Evolutionary conservation across 92 coral and sea anemone genomes (phyloP), one percentile per base, ranked within the genome.

Genomic region (Phymanthus crucifer): DNA sequence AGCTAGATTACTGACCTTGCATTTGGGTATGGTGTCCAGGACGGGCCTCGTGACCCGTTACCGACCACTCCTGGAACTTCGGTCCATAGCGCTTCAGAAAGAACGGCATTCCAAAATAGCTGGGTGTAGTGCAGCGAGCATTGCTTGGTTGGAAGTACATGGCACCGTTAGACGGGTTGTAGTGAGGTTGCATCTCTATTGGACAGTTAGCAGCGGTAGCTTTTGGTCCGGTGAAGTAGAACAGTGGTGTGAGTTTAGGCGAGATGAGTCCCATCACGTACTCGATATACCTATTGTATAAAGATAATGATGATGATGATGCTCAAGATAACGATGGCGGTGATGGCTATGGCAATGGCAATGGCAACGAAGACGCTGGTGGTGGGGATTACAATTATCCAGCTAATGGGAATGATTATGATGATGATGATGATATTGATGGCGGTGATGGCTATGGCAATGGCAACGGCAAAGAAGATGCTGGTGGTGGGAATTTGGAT

Each of bases 21-120:
- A 89, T 78, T 70, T 94, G 98, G 1, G 96, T 94, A 72, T 94
- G 98, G 66, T 94, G 98, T 32, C 98, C 98, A 46, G 98, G 98
- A 70, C 98, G 83, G 12, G 97, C 67, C 70, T 94, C 98, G 56
- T 94, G 98, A 0, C 96, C 98, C 7, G 96, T 94, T 26, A 89
- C 98, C 31, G 98, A 94, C 98, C 98, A 94, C 69, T 94, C 98
- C 68, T 92, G 95, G 64, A 91, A 94, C 48, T 86, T 71, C 32
- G 98, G 98, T 11, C 98, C 98, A 52, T 85, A 92, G 27, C 87
- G 86, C 73, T 89, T 90, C 21, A 94, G 87, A 70, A 91, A 94
- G 82, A 94, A 94, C 2, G 98, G 98, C 77, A 94, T 73, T 21
- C 98, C 98, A 50, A 94, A 94, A 26, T 89, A 67, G 10, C 92